Evolutionary conservation across 2,888 invertebrate genomes (phyloP).

Genomic region (Papilio protenor): DNA sequence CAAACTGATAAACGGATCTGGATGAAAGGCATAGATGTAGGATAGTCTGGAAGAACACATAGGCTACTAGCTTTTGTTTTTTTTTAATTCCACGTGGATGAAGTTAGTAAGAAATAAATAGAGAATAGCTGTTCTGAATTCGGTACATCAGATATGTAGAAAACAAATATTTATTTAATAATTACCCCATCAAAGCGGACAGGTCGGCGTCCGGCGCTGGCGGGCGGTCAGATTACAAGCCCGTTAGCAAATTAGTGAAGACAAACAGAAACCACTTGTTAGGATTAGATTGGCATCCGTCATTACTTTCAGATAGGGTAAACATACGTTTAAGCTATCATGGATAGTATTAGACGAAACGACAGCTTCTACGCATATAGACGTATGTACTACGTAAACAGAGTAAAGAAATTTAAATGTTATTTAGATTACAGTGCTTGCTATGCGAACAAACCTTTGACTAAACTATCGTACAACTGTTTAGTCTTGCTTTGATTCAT

Average conservation of each 20-base stretch:
- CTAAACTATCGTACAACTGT: too few species aligned
- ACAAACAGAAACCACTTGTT: conserved; percentile 61
- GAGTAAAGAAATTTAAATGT: too few species aligned
- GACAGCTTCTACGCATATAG: conserved; percentile 21
- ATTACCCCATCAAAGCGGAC: neutral
- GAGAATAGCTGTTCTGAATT: neutral
- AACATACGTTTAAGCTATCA: neutral
- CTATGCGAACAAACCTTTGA: too few species aligned
- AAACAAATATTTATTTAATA: neutral
- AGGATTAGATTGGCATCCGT: conserved; percentile 65
- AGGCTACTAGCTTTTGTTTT: too few species aligned
- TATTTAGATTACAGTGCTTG: too few species aligned
- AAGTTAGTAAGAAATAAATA: too few species aligned
- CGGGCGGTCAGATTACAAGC: conserved; percentile 54
- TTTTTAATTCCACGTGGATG: too few species aligned
- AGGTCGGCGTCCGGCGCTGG: conserved; percentile 1
- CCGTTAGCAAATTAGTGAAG: conserved; percentile 70
- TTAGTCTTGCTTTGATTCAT: too few species aligned
- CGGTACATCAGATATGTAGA: neutral
- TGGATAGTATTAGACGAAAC: neutral
- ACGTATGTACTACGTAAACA: neutral
- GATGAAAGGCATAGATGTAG: too few species aligned
- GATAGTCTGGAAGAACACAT: too few species aligned
- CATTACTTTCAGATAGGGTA: conserved; percentile 48
- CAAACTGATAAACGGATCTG: too few species aligned